Evolutionary conservation across 2,797 vertebrate genomes (phyloP).

Genomic region (Melanotaenia trifasciata): DNA sequence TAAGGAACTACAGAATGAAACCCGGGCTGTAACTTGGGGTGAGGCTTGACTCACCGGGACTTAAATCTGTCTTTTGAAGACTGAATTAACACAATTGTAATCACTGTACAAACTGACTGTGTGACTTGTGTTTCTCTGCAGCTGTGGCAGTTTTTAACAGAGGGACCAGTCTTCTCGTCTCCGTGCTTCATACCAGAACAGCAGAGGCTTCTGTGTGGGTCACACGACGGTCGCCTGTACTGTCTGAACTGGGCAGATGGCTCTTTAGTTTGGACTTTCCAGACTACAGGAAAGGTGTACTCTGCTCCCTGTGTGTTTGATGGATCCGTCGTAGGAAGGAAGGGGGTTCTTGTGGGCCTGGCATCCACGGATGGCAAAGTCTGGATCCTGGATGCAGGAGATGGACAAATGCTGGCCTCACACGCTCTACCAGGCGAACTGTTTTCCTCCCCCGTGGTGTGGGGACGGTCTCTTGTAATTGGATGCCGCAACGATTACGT

Average conservation of each 20-base stretch:
- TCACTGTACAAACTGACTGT: too few relatives aligned
- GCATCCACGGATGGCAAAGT: constrained; percentile 92
- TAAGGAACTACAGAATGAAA: not conserved
- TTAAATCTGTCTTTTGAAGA: not conserved
- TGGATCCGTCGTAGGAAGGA: constrained; percentile 53
- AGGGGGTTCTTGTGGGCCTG: constrained; percentile 80
- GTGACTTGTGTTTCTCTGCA: constrained; percentile 59
- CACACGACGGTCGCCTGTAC: constrained; percentile 91
- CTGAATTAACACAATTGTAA: not conserved
- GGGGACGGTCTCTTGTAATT: constrained; percentile 84
- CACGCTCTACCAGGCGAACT: constrained; percentile 88
- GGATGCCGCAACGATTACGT: constrained; percentile 95
- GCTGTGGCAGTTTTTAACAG: constrained; percentile 90
- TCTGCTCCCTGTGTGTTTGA: constrained; percentile 89
- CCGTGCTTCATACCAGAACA: constrained; percentile 83
- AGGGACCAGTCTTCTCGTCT: constrained; percentile 93
- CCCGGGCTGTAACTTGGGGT: not conserved
- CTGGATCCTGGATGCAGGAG: constrained; percentile 88
- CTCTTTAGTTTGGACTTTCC: constrained; percentile 88
- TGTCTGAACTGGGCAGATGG: constrained; percentile 85
- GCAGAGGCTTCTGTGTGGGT: constrained; percentile 88
- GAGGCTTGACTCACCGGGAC: not conserved
- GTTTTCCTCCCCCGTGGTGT: constrained; percentile 92
- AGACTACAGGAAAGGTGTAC: constrained; percentile 88
- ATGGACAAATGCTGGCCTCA: constrained; percentile 75